Conservation (phyloP, 2,888 invertebrate species). For the Anorthoa munda region DNA sequence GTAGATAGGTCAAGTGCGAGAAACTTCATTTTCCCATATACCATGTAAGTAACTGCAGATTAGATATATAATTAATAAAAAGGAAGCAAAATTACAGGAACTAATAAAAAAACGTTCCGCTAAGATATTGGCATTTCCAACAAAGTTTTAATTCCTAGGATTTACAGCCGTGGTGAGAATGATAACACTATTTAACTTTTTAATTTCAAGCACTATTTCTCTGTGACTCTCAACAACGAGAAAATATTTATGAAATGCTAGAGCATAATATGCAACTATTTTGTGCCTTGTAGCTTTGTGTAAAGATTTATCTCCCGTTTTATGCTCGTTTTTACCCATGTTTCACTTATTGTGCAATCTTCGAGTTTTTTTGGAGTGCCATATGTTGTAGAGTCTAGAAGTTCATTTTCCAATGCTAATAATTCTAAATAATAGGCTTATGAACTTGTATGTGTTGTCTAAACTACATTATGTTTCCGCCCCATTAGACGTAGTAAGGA, state of each 20-base stretch:
- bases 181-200: constrained; percentile 33
- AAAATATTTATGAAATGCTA: constrained; percentile 38
- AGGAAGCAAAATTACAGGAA: too few species aligned
- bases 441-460: too few species aligned
- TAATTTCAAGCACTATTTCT: constrained; percentile 26
- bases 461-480: too few species aligned
- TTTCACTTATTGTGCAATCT: neutral
- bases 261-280: constrained; percentile 23
- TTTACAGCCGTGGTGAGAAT: constrained; percentile 3
- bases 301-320: constrained; percentile 12
- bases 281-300: constrained; percentile 8
- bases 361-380: neutral
- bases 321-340: neutral
- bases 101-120: neutral
- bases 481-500: too few species aligned
- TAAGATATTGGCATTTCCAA: neutral
- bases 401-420: too few species aligned
- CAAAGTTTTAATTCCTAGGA: constrained; percentile 8
- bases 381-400: too few species aligned
- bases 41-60: neutral
- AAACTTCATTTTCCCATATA: too few species aligned
- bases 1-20: too few species aligned
- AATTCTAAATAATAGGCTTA: too few species aligned
- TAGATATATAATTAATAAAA: neutral
- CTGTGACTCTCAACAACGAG: constrained; percentile 1